Evolutionary conservation across 92 coral and sea anemone genomes (phyloP).

Genomic region (Blastomussa wellsi): DNA sequence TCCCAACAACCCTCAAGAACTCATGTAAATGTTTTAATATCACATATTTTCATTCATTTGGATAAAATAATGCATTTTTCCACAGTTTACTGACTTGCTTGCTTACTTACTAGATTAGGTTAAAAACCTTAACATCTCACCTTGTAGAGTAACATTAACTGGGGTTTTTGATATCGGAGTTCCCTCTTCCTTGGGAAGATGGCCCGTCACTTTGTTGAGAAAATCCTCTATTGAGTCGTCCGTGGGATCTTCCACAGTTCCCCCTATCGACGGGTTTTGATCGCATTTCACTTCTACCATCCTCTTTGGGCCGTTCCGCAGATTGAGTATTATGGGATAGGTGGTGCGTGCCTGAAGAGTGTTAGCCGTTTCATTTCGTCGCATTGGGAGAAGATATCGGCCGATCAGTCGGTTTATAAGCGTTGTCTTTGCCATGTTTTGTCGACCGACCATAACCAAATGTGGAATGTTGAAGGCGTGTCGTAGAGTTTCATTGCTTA

Average conservation of each 20-base stretch:
- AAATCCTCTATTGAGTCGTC: slow-evolving; percentile 57
- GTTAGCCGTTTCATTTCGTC: slow-evolving; percentile 72
- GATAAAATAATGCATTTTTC: too few relatives aligned
- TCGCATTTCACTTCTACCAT: slow-evolving; percentile 46
- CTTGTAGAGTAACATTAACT: slow-evolving; percentile 70
- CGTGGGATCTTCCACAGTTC: slow-evolving; percentile 53
- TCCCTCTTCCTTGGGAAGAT: slow-evolving; percentile 67
- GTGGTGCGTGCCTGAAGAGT: slow-evolving; percentile 83
- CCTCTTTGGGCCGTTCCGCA: slow-evolving; percentile 44
- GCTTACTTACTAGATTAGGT: background rate
- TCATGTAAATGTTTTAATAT: too few relatives aligned
- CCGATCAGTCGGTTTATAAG: slow-evolving; percentile 83
- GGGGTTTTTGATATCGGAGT: slow-evolving; percentile 76
- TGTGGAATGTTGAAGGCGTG: slow-evolving; percentile 70
- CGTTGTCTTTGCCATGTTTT: slow-evolving; percentile 89
- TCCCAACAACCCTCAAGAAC: too few relatives aligned
- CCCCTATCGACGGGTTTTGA: slow-evolving; percentile 17
- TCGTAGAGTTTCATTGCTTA: slow-evolving; percentile 69
- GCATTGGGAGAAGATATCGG: slow-evolving; percentile 83
- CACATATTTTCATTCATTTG: too few relatives aligned
- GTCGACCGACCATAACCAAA: slow-evolving; percentile 83
- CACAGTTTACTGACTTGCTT: too few relatives aligned
- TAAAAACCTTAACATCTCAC: slow-evolving; percentile 9
- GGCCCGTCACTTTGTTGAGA: slow-evolving; percentile 45
- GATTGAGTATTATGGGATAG: slow-evolving; percentile 75